A percentile compares a stretch with the other conserved stretches of the same genome.
Conservation (phyloP, 1,140 invertebrate genomes). For the Odontomachus brunneus region DNA sequence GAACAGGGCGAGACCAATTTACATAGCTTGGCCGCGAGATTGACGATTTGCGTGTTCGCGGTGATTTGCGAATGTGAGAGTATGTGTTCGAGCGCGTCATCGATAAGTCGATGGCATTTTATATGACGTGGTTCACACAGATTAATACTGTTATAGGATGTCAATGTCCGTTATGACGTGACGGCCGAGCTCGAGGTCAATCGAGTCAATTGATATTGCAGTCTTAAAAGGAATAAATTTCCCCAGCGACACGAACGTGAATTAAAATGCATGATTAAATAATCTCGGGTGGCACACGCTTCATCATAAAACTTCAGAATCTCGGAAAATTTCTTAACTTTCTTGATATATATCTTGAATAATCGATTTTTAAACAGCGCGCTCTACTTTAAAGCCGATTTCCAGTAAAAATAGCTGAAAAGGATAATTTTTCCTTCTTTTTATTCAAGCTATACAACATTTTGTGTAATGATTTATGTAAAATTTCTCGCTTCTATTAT, state of each 20-base stretch:
- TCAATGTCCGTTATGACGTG: conserved; percentile 15
- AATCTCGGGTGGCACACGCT: no score
- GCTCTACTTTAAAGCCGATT: no score
- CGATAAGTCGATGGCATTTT: conserved; percentile 6
- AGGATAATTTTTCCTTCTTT: no score
- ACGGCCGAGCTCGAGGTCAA: not conserved
- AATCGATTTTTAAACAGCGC: no score
- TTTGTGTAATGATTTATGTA: no score
- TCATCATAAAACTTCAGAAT: no score
- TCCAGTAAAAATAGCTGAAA: no score
- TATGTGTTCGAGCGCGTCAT: not conserved
- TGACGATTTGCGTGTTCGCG: conserved; percentile 5
- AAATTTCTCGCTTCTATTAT: no score
- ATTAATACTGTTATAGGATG: conserved; percentile 22
- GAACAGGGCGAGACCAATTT: conserved; percentile 42
- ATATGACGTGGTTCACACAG: not conserved
- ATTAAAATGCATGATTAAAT: conserved; percentile 7
- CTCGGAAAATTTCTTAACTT: no score
- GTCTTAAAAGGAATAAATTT: not conserved
- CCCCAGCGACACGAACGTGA: not conserved
- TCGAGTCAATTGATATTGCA: not conserved
- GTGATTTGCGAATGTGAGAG: not conserved
- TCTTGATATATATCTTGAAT: no score
- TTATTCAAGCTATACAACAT: no score
- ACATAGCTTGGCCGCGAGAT: not conserved